Evolutionary conservation across 2,888 invertebrate species (phyloP), one percentile per base, ranked within the genome.

Genomic region (Eubasilissa splendida): DNA sequence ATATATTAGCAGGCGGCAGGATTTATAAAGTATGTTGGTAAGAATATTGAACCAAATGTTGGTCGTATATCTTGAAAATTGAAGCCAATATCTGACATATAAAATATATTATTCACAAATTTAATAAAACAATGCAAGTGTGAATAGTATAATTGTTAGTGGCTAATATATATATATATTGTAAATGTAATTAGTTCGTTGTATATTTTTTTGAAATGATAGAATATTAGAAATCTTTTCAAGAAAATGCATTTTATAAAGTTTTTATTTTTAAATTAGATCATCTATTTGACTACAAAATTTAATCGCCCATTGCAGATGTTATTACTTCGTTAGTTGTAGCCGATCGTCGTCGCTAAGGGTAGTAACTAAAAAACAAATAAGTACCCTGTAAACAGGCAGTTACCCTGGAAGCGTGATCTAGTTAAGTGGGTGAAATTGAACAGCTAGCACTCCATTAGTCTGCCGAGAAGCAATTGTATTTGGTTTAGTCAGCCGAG

Each of bases 361-460:
- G 58, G 58, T n/a, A 8, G n/a, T 11, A n/a, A n/a, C n/a, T 5
- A 58, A 68, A 68, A 68, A 33, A 33, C n/a, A 14, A 14, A 68
- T 68, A 68, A 50, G n/a, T 68, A 50, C 14, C 68, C 14, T 52
- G 68, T 68, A 68, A 68, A 68, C 14, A 52, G 68, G 50, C 68
- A 68, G 68, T 68, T 68, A 14, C 52, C 50, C 42, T 42, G 8
- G n/a, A 58, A 11, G 68, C 68, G 68, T 68, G 68, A 68, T 68
- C 50, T 68, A 50, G 68, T 52, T 68, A 68, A 50, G 68, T 68
- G 68, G 68, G 68, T 68, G 52, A 68, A 68, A 68, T 68, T 68
- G 68, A 68, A 68, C 68, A 50, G 68, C 68, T 50, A 50, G 14
- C 68, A 68, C 68, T 68, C 68, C 68, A 68, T 68, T 68, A 68